These are phyloP conservation scores for Eurosta solidaginis DNA, from an alignment of 1,140 invertebrate genomes.

Conservation along the genomic window DNA sequence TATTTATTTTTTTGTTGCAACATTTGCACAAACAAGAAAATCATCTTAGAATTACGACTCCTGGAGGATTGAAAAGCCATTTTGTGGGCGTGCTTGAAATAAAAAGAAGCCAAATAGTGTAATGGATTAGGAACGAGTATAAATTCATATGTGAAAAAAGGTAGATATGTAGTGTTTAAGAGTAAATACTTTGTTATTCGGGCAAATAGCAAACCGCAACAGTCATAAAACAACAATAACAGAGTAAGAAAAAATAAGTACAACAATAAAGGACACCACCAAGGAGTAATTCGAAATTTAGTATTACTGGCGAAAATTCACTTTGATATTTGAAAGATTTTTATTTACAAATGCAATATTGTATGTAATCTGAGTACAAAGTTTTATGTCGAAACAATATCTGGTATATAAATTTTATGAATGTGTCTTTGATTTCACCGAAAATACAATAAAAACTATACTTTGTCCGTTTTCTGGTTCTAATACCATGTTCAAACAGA, in stretches of 20 bases:
- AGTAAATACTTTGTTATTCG: neutral
- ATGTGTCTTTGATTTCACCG: too few species aligned
- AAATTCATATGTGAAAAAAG: neutral
- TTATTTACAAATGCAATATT: neutral
- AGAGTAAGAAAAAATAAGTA: neutral
- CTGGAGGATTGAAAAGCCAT: constrained; percentile 4
- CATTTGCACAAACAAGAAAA: constrained; percentile 11
- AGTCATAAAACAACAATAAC: neutral
- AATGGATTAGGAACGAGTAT: neutral
- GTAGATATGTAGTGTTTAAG: neutral
- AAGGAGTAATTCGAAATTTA: neutral
- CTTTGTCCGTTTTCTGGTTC: too few species aligned
- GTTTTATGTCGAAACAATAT: too few species aligned
- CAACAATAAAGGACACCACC: neutral
- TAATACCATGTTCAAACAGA: too few species aligned
- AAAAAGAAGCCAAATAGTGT: neutral
- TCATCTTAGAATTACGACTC: constrained; percentile 18
- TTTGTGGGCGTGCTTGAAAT: neutral
- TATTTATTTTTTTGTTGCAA: neutral
- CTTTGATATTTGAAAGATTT: neutral
- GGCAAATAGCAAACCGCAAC: neutral
- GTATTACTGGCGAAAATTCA: neutral
- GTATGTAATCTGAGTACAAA: neutral
- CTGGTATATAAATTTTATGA: too few species aligned
- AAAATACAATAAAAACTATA: too few species aligned